These are phyloP conservation scores for Helicoverpa assulta DNA, from an alignment of 2,888 invertebrate genomes.

Conservation along the genomic window DNA sequence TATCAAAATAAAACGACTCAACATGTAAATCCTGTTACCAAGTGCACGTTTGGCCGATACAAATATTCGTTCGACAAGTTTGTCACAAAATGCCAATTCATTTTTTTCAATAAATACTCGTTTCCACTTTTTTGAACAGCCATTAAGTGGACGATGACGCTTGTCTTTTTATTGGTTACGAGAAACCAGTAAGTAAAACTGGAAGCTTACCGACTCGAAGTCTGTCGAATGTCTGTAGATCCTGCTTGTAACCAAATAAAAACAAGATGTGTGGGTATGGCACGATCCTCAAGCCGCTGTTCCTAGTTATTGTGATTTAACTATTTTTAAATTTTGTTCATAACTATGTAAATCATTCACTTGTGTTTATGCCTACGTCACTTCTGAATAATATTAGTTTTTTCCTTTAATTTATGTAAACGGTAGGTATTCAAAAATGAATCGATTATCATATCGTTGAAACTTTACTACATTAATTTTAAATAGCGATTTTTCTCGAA, in stretches of 20 bases:
- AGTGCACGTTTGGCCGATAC: background rate
- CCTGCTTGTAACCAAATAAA: background rate
- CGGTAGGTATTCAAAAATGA: no score
- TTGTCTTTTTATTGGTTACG: conserved; percentile 7
- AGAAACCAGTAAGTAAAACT: conserved; percentile 12
- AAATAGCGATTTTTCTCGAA: no score
- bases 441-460: no score
- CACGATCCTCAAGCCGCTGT: no score
- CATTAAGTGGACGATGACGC: conserved; percentile 5
- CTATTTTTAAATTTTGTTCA: no score
- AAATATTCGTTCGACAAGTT: background rate
- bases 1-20: background rate
- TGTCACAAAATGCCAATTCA: conserved; percentile 2
- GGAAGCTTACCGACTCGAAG: background rate
- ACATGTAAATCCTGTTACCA: background rate
- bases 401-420: no score
- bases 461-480: no score
- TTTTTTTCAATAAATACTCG: background rate
- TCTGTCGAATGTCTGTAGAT: background rate
- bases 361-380: no score
- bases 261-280: no score
- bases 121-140: background rate
- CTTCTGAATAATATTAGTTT: no score
- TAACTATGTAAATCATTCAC: no score
- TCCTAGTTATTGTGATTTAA: no score